These are phyloP conservation scores for Eristalis pertinax DNA, from an alignment of 2,888 invertebrate genomes.

Conservation along the genomic window DNA sequence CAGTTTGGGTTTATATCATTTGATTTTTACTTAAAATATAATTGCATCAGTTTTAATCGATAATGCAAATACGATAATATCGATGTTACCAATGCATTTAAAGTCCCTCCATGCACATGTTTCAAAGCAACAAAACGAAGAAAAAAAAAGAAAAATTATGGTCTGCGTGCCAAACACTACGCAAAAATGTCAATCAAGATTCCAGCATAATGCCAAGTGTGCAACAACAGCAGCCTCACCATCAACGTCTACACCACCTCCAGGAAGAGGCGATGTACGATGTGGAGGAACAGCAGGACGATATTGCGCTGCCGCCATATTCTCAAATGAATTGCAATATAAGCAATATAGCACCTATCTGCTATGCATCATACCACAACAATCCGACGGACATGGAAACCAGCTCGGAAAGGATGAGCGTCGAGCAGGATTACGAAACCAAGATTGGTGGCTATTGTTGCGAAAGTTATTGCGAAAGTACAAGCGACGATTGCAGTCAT, in stretches of 20 bases:
- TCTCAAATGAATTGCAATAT: slow-evolving; percentile 41
- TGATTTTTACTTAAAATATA: slow-evolving; percentile 38
- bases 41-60: slow-evolving; percentile 78
- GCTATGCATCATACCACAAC: slow-evolving; percentile 55
- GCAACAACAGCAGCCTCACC: slow-evolving; percentile 79
- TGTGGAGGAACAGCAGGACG: slow-evolving; percentile 31
- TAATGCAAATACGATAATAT: slow-evolving; percentile 81
- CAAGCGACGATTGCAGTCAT: slow-evolving; percentile 75
- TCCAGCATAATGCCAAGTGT: slow-evolving; percentile 76
- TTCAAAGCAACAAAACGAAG: slow-evolving; percentile 78
- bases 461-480: slow-evolving; percentile 77
- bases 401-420: slow-evolving; percentile 63
- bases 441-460: slow-evolving; percentile 76
- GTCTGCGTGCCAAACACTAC: slow-evolving; percentile 81
- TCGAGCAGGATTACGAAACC: slow-evolving; percentile 70
- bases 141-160: slow-evolving; percentile 80
- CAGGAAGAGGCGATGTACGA: slow-evolving; percentile 62
- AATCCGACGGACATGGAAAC: slow-evolving; percentile 59
- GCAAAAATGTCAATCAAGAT: slow-evolving; percentile 73
- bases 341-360: slow-evolving; percentile 19
- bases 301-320: slow-evolving; percentile 32
- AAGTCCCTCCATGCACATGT: slow-evolving; percentile 82
- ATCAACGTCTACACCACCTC: slow-evolving; percentile 79
- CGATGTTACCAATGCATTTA: slow-evolving; percentile 82
- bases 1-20: slow-evolving; percentile 31